Evolutionary conservation across 2,113 vertebrate genomes (phyloP).

Genomic region (Lasiurus borealis): DNA sequence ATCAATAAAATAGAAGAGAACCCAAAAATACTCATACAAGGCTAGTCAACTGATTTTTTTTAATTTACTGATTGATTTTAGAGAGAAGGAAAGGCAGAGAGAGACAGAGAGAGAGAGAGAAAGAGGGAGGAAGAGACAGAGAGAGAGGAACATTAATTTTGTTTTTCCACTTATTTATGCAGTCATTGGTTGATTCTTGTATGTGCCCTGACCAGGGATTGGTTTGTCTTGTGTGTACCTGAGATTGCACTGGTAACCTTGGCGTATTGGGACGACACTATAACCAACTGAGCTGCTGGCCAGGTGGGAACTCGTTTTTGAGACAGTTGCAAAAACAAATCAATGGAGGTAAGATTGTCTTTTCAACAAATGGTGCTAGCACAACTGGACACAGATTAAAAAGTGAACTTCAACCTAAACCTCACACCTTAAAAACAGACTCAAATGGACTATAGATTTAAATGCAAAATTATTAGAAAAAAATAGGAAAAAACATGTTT

Average conservation of each 20-base stretch:
- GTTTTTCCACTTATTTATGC: neutral
- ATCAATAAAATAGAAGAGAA: conserved; percentile 14
- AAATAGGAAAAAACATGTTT: neutral
- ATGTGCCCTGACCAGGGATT: neutral
- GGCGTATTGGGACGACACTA: neutral
- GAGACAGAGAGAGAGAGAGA: neutral
- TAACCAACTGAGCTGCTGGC: neutral
- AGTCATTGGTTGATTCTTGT: neutral
- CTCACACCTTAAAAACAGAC: neutral
- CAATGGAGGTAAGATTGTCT: neutral
- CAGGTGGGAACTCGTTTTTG: neutral
- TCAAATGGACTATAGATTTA: neutral
- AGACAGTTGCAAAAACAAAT: neutral
- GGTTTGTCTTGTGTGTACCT: no score
- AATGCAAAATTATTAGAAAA: conserved; percentile 24
- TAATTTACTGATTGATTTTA: neutral
- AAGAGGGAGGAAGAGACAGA: neutral
- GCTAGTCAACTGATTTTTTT: neutral
- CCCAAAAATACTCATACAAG: neutral
- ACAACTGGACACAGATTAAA: neutral
- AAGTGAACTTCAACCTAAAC: neutral
- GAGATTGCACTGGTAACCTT: neutral
- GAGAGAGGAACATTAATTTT: neutral
- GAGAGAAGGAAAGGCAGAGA: neutral
- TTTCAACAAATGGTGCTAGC: neutral